phyloP scores from a whole-genome alignment of 2,888 invertebrate species.

The Podotricha telesiphe region DNA sequence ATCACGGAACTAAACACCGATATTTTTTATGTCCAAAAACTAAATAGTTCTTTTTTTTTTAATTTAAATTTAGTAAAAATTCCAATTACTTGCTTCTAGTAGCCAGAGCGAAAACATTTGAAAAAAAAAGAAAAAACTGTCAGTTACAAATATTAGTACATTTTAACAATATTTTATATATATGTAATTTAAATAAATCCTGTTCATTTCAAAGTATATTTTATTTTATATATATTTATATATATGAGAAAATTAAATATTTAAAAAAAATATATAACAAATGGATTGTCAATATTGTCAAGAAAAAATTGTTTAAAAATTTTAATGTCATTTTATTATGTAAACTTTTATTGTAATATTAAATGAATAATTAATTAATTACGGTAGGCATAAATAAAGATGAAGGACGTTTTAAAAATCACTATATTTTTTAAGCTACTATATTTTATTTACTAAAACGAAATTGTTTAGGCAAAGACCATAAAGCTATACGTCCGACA shows the following conservation, averaged over 20 bases:
- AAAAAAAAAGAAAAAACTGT: slow-evolving; percentile 54
- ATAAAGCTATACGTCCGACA: slow-evolving; percentile 10
- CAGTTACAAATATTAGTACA: slow-evolving; percentile 26
- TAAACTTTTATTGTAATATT: neutral
- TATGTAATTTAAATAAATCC: neutral
- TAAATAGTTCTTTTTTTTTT: too few species aligned
- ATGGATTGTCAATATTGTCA: neutral
- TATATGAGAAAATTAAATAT: neutral
- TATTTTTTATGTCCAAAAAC: slow-evolving; percentile 48
- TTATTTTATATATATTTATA: neutral
- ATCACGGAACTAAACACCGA: slow-evolving; percentile 71
- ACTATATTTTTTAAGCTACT: neutral
- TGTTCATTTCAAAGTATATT: neutral
- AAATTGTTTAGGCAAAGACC: too few species aligned
- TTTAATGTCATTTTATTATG: slow-evolving; percentile 3
- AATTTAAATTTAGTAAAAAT: slow-evolving; percentile 54
- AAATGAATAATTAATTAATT: neutral
- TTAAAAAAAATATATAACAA: neutral
- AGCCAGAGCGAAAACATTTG: slow-evolving; percentile 81
- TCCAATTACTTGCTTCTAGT: slow-evolving; percentile 82
- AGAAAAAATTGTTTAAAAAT: neutral
- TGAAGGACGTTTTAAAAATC: neutral
- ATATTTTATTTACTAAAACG: too few species aligned
- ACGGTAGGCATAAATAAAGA: neutral
- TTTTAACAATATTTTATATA: neutral